Evolutionary conservation across 2,113 vertebrate species (phyloP).

Genomic region (Upupa epops): DNA sequence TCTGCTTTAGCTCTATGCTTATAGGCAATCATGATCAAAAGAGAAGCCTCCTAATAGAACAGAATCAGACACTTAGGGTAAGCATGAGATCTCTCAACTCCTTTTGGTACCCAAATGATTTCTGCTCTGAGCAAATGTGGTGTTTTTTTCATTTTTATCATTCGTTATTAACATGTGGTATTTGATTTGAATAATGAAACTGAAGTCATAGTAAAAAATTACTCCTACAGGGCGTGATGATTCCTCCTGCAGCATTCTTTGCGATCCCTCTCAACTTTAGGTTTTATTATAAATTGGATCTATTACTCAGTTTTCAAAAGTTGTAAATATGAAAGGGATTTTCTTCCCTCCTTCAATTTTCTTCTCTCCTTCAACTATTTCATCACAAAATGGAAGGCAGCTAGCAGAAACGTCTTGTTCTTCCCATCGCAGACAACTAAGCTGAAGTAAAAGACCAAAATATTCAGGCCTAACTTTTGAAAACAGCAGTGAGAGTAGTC

Average conservation of each 20-base stretch:
- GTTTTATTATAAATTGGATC: background rate
- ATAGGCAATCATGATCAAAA: constrained; percentile 15
- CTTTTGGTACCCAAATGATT: background rate
- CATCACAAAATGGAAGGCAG: background rate
- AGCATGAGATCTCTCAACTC: background rate
- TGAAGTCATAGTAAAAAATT: background rate
- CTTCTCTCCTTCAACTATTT: background rate
- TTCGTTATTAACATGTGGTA: background rate
- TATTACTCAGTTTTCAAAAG: background rate
- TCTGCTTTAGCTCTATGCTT: background rate
- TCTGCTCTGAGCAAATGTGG: background rate
- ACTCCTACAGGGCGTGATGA: background rate
- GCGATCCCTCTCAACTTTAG: background rate
- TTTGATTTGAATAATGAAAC: constrained; percentile 15
- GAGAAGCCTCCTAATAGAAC: background rate
- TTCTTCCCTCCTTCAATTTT: background rate
- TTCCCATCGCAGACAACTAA: background rate
- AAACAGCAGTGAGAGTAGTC: background rate
- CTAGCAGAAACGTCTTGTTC: background rate
- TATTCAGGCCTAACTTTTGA: background rate
- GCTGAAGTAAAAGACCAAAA: background rate
- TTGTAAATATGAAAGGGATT: background rate
- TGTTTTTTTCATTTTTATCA: background rate
- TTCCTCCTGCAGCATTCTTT: background rate
- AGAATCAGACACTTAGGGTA: background rate